Conservation (phyloP, 2,888 invertebrate genomes). For the Enoplolaimus lenunculus region DNA sequence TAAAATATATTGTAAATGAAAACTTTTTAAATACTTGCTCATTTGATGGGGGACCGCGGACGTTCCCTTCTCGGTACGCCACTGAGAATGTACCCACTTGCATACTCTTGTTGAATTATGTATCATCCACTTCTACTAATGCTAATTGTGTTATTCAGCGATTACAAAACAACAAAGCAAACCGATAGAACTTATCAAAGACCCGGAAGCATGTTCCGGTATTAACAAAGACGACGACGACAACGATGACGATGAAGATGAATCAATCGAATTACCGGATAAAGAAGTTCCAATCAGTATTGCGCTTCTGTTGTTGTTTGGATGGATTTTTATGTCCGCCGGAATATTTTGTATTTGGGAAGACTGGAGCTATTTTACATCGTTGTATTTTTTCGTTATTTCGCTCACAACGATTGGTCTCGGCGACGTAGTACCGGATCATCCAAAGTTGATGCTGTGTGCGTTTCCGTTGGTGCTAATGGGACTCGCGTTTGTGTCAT, state of each 20-base stretch:
- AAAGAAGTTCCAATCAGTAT: conserved; percentile 18
- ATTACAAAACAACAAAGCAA: too few species aligned
- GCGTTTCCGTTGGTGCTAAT: conserved; percentile 79
- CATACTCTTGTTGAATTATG: too few species aligned
- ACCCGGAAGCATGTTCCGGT: too few species aligned
- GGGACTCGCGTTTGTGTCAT: conserved; percentile 77
- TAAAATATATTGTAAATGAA: too few species aligned
- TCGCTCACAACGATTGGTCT: conserved; percentile 76
- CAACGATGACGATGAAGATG: background rate
- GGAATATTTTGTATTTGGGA: conserved; percentile 33
- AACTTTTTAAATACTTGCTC: too few species aligned
- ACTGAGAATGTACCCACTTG: too few species aligned
- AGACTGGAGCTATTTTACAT: conserved; percentile 66
- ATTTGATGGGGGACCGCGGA: too few species aligned
- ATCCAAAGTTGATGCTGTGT: conserved; percentile 71
- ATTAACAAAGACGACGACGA: too few species aligned
- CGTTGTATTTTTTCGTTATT: conserved; percentile 87
- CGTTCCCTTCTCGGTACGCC: too few species aligned
- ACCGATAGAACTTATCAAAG: too few species aligned
- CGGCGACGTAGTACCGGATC: conserved; percentile 47
- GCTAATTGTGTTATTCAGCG: too few species aligned
- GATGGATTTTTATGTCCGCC: conserved; percentile 20
- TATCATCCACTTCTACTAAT: too few species aligned
- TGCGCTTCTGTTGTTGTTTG: conserved; percentile 1
- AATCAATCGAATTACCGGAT: conserved; percentile 10